These are phyloP conservation scores for Trachemys scripta DNA, from an alignment of 2,113 vertebrate genomes.

Conservation along the genomic window DNA sequence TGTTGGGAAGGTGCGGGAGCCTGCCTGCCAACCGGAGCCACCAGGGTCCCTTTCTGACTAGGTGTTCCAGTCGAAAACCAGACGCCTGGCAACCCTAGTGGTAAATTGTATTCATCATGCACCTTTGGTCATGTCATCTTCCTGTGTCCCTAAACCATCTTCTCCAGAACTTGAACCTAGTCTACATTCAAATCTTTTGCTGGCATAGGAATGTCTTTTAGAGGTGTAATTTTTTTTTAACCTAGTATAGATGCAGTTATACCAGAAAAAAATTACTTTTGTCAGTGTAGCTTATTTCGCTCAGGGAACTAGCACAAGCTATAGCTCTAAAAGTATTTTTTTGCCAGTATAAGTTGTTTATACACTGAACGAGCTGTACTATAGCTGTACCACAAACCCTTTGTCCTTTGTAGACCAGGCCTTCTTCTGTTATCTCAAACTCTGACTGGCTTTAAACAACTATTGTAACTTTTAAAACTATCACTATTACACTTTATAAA, in stretches of 20 bases:
- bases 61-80: too few species aligned
- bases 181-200: not conserved
- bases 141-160: not conserved
- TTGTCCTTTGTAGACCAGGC: not conserved
- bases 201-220: not conserved
- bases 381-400: not conserved
- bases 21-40: too few species aligned
- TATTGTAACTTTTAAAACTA: not conserved
- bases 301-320: not conserved
- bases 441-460: not conserved
- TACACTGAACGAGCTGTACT: not conserved
- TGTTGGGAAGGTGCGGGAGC: too few species aligned
- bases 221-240: not conserved
- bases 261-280: not conserved
- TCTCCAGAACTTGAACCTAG: not conserved
- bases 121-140: not conserved
- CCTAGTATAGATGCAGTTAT: not conserved
- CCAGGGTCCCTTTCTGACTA: too few species aligned
- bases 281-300: not conserved
- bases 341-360: too few species aligned
- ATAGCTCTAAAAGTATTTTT: not conserved
- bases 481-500: not conserved
- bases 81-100: too few species aligned
- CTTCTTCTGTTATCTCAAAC: not conserved
- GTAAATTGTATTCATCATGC: not conserved